These are phyloP conservation scores for Butorides virescens DNA, from an alignment of 2,113 vertebrate species.

Conservation along the genomic window DNA sequence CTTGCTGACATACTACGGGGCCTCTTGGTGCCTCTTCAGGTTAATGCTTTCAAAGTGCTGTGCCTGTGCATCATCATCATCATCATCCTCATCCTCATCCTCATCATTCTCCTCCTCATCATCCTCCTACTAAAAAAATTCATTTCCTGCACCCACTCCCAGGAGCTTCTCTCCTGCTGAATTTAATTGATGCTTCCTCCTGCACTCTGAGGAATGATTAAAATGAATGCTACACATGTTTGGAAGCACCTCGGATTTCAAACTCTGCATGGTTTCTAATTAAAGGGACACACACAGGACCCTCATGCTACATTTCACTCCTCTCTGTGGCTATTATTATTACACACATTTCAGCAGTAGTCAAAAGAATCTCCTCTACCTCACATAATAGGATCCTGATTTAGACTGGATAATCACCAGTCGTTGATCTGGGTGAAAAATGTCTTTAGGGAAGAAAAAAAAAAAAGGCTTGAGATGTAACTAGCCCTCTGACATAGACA, in stretches of 20 bases:
- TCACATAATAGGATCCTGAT: slow-evolving; percentile 29
- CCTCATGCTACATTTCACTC: slow-evolving; percentile 27
- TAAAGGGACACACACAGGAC: slow-evolving; percentile 42
- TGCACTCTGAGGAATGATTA: slow-evolving; percentile 47
- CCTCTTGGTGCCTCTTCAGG: slow-evolving; percentile 23
- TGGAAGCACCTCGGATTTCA: slow-evolving; percentile 42
- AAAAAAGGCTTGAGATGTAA: background rate
- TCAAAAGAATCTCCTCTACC: slow-evolving; percentile 28
- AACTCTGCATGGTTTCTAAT: slow-evolving; percentile 61
- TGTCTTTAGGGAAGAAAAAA: background rate
- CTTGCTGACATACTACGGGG: background rate
- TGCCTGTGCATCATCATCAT: slow-evolving; percentile 7
- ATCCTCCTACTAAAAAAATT: background rate
- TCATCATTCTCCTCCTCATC: background rate
- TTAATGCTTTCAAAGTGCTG: slow-evolving; percentile 35
- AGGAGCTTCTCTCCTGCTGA: slow-evolving; percentile 22
- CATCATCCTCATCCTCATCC: background rate
- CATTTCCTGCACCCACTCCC: slow-evolving; percentile 42
- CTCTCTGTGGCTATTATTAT: slow-evolving; percentile 34
- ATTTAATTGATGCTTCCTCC: slow-evolving; percentile 53
- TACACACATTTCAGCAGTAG: slow-evolving; percentile 29
- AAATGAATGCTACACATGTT: slow-evolving; percentile 36
- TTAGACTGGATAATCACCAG: slow-evolving; percentile 40
- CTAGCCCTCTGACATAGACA: background rate
- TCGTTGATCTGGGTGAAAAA: slow-evolving; percentile 27